Evolutionary conservation across 2,888 invertebrate genomes (phyloP), one percentile per base, ranked within the genome.

Genomic region (Cecidostiba fungosa): DNA sequence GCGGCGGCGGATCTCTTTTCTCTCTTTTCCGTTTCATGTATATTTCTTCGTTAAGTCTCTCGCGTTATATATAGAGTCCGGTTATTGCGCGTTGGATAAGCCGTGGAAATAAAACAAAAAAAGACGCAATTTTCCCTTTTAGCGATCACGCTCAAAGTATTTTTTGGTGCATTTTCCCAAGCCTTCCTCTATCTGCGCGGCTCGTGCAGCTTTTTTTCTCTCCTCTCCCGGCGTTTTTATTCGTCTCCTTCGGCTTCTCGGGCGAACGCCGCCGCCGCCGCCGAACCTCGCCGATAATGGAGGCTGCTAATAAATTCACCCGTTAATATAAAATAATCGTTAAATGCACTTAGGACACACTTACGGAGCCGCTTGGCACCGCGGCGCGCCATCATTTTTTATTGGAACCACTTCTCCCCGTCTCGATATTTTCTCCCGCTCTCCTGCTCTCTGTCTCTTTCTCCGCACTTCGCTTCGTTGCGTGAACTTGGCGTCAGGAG

Each of bases 271-370:
- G 87, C 88, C 88, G 87, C 88, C 90, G 88, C 88, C 88, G 87
- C 88, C 90, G 88, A 90, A 90, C 89, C 89, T 81, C 80, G 32
- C 72, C 90, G 91, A 92, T 92, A 92, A 92, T 92, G 91, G 91
- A 92, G 90, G 90, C 89, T 89, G 87, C 91, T 92, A 91, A 91
- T 92, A 92, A 92, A 92, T 92, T 91, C 88, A 89, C 88, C 90
- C 90, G 90, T 91, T 91, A 92, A 92, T 91, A 92, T 91, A 91
- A 91, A 92, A 92, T 92, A 91, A 92, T 92, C 91, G 92, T 91
- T 92, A 91, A 91, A 91, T 91, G 92, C 92, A 92, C 92, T 93
- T 91, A 92, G 90, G 90, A 89, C 89, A 89, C 91, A 90, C 91
- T 91, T 91, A 91, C 90, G 89, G 89, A 87, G 88, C 86, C 89